Evolutionary conservation across 2,113 vertebrate species (phyloP), one percentile per base, ranked within the genome.

Genomic region (Heterochromis multidens): DNA sequence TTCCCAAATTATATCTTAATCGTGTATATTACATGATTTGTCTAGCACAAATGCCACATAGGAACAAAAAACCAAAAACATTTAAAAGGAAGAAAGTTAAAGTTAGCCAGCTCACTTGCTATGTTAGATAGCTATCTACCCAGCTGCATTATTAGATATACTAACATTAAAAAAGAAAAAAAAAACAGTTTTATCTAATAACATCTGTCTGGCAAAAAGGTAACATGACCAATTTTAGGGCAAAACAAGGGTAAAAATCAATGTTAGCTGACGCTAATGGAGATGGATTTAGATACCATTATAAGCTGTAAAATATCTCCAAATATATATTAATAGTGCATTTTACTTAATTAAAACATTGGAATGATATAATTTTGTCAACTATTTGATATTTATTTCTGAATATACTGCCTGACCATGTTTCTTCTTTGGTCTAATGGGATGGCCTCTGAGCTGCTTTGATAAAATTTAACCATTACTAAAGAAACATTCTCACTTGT

Each of bases 401-500:
- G 29, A 21, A 77, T 81, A 77, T 61, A 8, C 57, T 60, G 63
- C 23, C 40, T 23, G 29, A 17, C 31, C 33, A 6, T 35, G 78
- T 27, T 35, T 67, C 29, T 29, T 10, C 12, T 62, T 43, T 63
- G 82, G 27, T 81, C 65, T 46, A 57, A 27, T 29, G 9, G 61
- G 82, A 87, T 81, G 63, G 81, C 85, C 90, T 87, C n/a, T 3
- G 27, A 86, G 85, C 81, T 78, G 49, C 86, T 90, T 79, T 33
- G 81, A 80, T 86, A 33, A 29, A n/a, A 72, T 81, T 37, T 35
- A 79, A 83, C 62, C 77, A 61, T 74, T 74, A 23, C n/a, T 6
- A 31, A 74, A 31, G 52, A 13, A 1, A 33, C 14, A 0, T 12
- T 54, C 1, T 7, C 27, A n/a, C 46, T 54, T 74, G 54, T 54